phyloP scores from a whole-genome alignment of 2,888 invertebrate species.

The Leucania comma region DNA sequence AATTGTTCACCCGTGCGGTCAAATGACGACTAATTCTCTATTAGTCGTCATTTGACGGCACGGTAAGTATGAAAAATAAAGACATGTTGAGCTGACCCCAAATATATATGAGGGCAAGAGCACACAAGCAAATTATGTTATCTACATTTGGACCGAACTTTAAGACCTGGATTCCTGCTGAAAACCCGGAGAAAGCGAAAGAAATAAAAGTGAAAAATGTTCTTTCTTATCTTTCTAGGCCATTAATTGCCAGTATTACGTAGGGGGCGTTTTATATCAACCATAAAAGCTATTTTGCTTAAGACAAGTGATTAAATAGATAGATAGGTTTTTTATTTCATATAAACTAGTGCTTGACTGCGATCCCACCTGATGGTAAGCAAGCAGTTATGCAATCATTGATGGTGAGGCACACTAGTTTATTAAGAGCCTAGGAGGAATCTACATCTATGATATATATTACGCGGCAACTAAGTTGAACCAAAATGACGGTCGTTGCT shows the following conservation, averaged over 20 bases:
- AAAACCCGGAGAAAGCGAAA: not conserved
- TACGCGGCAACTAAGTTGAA: too few species aligned
- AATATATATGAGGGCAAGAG: not conserved
- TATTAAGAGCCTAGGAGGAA: too few species aligned
- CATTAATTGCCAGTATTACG: constrained; percentile 10
- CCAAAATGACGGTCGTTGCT: too few species aligned
- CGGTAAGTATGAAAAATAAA: not conserved
- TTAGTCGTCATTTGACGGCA: too few species aligned
- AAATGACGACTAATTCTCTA: too few species aligned
- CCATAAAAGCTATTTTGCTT: constrained; percentile 8
- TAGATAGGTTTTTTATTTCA: not conserved
- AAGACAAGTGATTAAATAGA: not conserved
- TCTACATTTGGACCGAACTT: not conserved
- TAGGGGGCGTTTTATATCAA: not conserved
- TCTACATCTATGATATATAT: too few species aligned
- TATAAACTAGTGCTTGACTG: too few species aligned
- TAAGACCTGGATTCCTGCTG: not conserved
- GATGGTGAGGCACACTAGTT: too few species aligned
- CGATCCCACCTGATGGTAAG: too few species aligned
- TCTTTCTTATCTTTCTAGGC: constrained; percentile 28
- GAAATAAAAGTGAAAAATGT: constrained; percentile 15
- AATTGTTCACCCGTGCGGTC: too few species aligned
- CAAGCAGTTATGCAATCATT: too few species aligned
- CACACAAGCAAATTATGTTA: not conserved
- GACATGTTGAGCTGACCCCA: not conserved